Evolutionary conservation across 1,140 invertebrate species (phyloP).

Genomic region (Dryas iulia): DNA sequence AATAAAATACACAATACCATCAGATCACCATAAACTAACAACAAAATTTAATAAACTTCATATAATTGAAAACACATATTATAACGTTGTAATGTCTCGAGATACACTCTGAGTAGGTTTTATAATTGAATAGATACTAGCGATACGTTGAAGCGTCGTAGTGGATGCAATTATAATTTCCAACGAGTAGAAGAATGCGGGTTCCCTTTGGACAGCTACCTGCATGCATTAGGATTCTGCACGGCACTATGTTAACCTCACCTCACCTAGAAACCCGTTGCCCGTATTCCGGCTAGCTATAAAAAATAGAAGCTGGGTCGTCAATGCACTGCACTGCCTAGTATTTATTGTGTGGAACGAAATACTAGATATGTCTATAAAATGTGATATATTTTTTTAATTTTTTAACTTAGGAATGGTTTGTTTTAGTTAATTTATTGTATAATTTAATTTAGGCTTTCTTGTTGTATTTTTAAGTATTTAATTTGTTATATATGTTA

Average conservation of each 20-base stretch:
- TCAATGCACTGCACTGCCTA: not conserved
- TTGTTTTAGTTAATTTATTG: no score
- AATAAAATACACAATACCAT: no score
- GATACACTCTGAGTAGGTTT: not conserved
- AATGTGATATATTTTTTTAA: not conserved
- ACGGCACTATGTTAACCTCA: slow-evolving; percentile 51
- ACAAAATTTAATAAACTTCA: not conserved
- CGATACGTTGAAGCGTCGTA: slow-evolving; percentile 7
- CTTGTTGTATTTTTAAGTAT: no score
- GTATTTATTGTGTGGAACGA: not conserved
- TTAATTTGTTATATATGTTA: no score
- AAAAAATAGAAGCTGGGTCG: slow-evolving; percentile 67
- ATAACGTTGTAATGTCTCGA: not conserved
- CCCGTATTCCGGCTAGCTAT: slow-evolving; percentile 71
- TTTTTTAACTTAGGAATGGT: no score
- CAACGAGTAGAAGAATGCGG: slow-evolving; percentile 43
- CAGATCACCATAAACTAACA: not conserved
- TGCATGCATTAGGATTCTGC: slow-evolving; percentile 68
- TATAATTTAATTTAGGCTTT: no score
- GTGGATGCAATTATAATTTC: slow-evolving; percentile 29
- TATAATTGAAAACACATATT: slow-evolving; percentile 4
- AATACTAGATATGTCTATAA: slow-evolving; percentile 38
- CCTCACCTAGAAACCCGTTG: slow-evolving; percentile 77
- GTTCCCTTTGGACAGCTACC: slow-evolving; percentile 46
- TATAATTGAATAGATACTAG: slow-evolving; percentile 18